phyloP scores from a whole-genome alignment of 2,888 invertebrate genomes.

The Philaethria dido region DNA sequence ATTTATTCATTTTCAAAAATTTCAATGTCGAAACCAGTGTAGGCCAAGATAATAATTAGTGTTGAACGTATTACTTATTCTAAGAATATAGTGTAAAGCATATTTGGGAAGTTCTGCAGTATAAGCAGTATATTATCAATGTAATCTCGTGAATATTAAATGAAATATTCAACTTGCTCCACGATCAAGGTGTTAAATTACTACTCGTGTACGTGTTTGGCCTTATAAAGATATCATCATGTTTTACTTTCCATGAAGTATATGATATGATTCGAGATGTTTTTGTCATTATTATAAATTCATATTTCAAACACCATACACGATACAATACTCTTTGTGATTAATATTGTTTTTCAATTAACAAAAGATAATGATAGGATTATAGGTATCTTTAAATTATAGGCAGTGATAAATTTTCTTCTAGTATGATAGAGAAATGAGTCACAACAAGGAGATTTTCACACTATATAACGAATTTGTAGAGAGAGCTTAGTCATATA shows the following conservation, averaged over 20 bases:
- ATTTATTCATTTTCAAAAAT: not conserved
- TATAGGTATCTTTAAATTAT: too few species aligned
- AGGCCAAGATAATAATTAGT: not conserved
- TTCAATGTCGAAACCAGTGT: not conserved
- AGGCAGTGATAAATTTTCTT: too few species aligned
- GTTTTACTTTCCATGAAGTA: not conserved
- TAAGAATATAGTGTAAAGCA: not conserved
- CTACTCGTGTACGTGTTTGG: slow-evolving; percentile 4
- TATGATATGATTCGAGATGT: not conserved
- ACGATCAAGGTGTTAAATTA: slow-evolving; percentile 14
- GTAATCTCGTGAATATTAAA: slow-evolving; percentile 9
- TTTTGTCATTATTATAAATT: not conserved
- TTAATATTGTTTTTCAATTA: not conserved
- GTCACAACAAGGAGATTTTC: too few species aligned
- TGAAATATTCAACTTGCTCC: slow-evolving; percentile 11
- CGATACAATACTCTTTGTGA: too few species aligned
- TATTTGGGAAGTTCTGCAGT: not conserved
- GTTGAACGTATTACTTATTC: not conserved
- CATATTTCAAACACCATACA: not conserved
- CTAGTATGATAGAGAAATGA: too few species aligned
- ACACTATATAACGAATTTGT: too few species aligned
- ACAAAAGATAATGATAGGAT: too few species aligned
- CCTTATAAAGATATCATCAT: slow-evolving; percentile 1
- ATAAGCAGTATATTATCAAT: not conserved
- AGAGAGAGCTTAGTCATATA: too few species aligned